Percentiles rank a stretch among this genome's conserved stretches.
These are phyloP conservation scores for Rhinella marina DNA, from an alignment of 2,797 vertebrate species.

Conservation along the genomic window DNA sequence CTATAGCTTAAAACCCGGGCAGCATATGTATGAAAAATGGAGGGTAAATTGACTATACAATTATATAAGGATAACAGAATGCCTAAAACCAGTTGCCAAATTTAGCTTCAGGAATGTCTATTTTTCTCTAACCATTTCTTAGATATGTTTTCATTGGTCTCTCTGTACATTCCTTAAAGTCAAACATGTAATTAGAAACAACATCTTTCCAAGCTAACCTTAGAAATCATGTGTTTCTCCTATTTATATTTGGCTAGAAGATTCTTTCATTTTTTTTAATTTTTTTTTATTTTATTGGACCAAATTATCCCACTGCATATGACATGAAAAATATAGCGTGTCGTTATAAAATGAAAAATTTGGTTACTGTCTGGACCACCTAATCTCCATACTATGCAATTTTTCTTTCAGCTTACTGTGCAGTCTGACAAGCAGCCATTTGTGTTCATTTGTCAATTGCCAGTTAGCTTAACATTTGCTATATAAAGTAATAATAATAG, in stretches of 20 bases:
- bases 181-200: constrained; percentile 55
- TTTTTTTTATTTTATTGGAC: constrained; percentile 32
- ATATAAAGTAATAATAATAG: constrained; percentile 9
- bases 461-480: constrained; percentile 12
- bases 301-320: constrained; percentile 44
- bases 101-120: constrained; percentile 56
- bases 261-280: constrained; percentile 3
- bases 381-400: constrained; percentile 33
- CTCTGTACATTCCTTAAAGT: constrained; percentile 48
- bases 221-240: constrained; percentile 59
- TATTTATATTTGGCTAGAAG: constrained; percentile 50
- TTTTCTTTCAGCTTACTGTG: constrained; percentile 20
- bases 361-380: constrained; percentile 44
- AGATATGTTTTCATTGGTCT: constrained; percentile 57
- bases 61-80: constrained; percentile 46
- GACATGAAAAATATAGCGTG: constrained; percentile 49
- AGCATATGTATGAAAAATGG: background rate
- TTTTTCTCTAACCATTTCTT: constrained; percentile 57
- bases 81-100: constrained; percentile 38
- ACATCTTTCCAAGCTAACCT: constrained; percentile 61
- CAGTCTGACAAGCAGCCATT: constrained; percentile 34
- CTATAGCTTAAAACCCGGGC: background rate
- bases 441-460: constrained; percentile 10
- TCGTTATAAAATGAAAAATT: constrained; percentile 23
- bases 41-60: constrained; percentile 10